Evolutionary conservation across 2,113 vertebrate species (phyloP), one percentile per base, ranked within the genome.

Genomic region (Hemibagrus wyckioides): DNA sequence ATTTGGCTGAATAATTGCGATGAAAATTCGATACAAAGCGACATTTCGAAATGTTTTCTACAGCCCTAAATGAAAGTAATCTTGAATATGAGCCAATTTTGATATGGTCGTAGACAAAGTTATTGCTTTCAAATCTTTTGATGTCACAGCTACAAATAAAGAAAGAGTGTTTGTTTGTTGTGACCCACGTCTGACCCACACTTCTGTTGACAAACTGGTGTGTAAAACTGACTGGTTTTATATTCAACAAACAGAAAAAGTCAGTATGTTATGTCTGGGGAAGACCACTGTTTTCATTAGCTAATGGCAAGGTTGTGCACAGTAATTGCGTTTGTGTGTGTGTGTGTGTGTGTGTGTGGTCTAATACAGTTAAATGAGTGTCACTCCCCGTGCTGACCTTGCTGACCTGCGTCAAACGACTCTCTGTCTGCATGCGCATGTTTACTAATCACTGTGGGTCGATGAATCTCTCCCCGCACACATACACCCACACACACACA

Each of bases 361-460:
- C 82, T 81, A 80, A 86, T 88, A 89, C 65, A 73, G 90, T 89
- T 87, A 89, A 85, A 80, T 36, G 80, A 80, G 63, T 84, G 90
- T 73, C 88, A 86, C 76, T 86, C 85, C 73, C 83, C 73, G 36
- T n/a, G 48, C 75, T 90, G 84, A 86, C 80, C 89, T 85, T 59
- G 4, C 50, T 86, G 87, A 87, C 90, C 90, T 50, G 69, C 41
- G 52, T 79, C 76, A 89, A 88, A 85, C 84, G 41, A 88, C 36
- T 85, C 52, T 54, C 84, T 84, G 81, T 59, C 36, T 80, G 44
- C 57, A 81, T 85, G 80, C 44, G 15, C 28, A 73, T 50, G 50
- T 59, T 88, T 73, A 79, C 69, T 89, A 88, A 86, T 88, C 84
- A 77, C 6, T n/a, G 36, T 59, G 57, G 85, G 77, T 88, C 88